phyloP scores from a whole-genome alignment of 2,888 invertebrate genomes.

The Hemicrepidius hirtus region DNA sequence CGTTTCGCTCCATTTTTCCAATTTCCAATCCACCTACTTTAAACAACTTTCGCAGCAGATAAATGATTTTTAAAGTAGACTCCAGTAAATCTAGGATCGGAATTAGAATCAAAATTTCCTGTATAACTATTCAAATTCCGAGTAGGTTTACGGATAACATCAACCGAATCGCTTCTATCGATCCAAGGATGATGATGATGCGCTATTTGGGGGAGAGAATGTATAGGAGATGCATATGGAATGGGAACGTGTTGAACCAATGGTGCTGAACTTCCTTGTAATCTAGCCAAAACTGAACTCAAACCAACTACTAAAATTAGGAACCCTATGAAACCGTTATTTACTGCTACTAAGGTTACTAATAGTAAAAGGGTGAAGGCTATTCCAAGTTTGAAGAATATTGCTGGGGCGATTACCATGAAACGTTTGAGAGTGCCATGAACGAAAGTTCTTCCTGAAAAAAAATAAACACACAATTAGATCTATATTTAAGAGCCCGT shows the following conservation, averaged over 20 bases:
- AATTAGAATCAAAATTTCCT: slow-evolving; percentile 34
- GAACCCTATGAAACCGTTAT: slow-evolving; percentile 85
- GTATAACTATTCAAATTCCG: slow-evolving; percentile 17
- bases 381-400: slow-evolving; percentile 85
- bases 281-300: slow-evolving; percentile 68
- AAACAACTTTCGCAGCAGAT: background rate
- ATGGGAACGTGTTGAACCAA: slow-evolving; percentile 64
- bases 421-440: slow-evolving; percentile 82
- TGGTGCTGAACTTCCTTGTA: slow-evolving; percentile 64
- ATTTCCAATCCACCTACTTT: background rate
- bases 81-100: slow-evolving; percentile 41
- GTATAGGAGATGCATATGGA: slow-evolving; percentile 67
- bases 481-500: no score
- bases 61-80: slow-evolving; percentile 38
- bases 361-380: slow-evolving; percentile 83
- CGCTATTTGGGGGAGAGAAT: slow-evolving; percentile 45
- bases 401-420: slow-evolving; percentile 82
- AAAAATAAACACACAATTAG: background rate
- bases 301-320: slow-evolving; percentile 70
- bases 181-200: slow-evolving; percentile 51
- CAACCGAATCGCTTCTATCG: slow-evolving; percentile 53
- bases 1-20: no score
- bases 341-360: slow-evolving; percentile 82
- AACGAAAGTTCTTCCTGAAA: slow-evolving; percentile 80
- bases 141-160: slow-evolving; percentile 1